These are phyloP conservation scores for Podotricha telesiphe DNA, from an alignment of 2,888 invertebrate species.

Conservation along the genomic window DNA sequence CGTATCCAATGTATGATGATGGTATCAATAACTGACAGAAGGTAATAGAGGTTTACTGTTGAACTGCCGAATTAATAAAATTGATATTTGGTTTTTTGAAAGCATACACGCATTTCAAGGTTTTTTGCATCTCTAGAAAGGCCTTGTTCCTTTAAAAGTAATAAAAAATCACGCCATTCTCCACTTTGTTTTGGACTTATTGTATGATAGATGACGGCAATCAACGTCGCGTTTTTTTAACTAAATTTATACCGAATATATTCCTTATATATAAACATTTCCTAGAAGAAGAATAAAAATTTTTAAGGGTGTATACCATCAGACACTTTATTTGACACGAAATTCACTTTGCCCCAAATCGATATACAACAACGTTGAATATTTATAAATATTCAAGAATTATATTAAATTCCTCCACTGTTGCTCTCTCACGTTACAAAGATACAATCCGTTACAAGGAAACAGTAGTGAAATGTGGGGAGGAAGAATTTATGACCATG, in stretches of 20 bases:
- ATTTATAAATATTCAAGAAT: slow-evolving; percentile 7
- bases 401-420: background rate
- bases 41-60: background rate
- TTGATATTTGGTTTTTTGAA: background rate
- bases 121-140: too few species aligned
- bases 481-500: slow-evolving; percentile 43
- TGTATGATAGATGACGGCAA: too few species aligned
- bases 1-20: background rate
- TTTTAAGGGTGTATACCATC: too few species aligned
- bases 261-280: too few species aligned
- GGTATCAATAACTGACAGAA: background rate
- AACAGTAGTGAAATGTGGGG: slow-evolving; percentile 30
- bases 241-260: too few species aligned
- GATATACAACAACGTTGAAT: background rate
- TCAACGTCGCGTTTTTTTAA: too few species aligned
- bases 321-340: background rate
- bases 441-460: slow-evolving; percentile 28
- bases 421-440: background rate
- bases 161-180: too few species aligned
- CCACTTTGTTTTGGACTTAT: too few species aligned
- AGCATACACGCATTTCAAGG: too few species aligned
- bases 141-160: too few species aligned
- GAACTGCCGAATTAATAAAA: background rate
- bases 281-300: too few species aligned
- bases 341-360: too few species aligned